A percentile compares a stretch with the other conserved stretches of the same genome.
These are phyloP conservation scores for Thymelicus lineola DNA, from an alignment of 2,888 invertebrate species.

Conservation along the genomic window DNA sequence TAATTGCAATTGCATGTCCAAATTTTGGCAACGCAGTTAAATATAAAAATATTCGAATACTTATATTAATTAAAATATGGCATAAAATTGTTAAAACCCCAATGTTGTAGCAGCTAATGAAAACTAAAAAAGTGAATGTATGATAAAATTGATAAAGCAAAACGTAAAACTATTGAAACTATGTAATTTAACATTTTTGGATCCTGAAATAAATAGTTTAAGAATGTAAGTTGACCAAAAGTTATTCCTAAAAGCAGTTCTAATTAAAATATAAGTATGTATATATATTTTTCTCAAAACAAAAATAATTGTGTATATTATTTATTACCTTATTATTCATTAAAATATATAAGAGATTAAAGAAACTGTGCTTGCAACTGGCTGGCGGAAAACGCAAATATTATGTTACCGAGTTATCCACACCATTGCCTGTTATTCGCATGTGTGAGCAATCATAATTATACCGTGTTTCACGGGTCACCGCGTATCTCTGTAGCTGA, in stretches of 20 bases:
- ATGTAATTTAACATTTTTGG: no score
- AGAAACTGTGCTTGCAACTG: not conserved
- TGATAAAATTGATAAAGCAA: no score
- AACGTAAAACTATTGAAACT: no score
- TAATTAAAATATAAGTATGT: no score
- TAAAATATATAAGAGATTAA: no score
- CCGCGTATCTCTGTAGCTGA: not conserved
- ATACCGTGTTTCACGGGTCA: slow-evolving; percentile 7
- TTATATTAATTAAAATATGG: not conserved
- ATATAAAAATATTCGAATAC: not conserved
- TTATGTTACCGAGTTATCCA: slow-evolving; percentile 13
- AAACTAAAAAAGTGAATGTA: no score
- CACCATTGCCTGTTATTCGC: slow-evolving; percentile 7
- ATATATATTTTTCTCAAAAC: no score
- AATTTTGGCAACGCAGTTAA: slow-evolving; percentile 9
- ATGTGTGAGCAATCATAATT: slow-evolving; percentile 6
- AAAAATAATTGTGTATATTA: not conserved
- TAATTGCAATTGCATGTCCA: slow-evolving; percentile 9
- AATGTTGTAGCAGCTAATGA: no score
- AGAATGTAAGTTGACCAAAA: no score
- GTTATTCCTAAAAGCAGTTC: no score
- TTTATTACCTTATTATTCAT: not conserved
- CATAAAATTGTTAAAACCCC: not conserved
- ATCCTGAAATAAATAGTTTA: no score
- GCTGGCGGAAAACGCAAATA: slow-evolving; percentile 11